These are phyloP conservation scores for Gnatocerus cornutus DNA, from an alignment of 2,888 invertebrate species.

Conservation along the genomic window DNA sequence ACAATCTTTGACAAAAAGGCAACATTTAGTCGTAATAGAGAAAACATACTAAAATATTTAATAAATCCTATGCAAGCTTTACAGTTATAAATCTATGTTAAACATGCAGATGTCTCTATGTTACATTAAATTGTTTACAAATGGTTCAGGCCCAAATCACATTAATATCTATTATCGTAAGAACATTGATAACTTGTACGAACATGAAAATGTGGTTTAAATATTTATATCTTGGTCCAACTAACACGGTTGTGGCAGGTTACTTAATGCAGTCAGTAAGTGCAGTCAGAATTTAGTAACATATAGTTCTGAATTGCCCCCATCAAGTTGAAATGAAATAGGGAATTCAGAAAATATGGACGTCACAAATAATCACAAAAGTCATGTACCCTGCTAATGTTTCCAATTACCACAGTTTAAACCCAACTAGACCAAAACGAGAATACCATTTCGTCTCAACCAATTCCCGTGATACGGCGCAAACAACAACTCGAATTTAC, in stretches of 20 bases:
- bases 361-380: slow-evolving; percentile 65
- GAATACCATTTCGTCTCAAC: slow-evolving; percentile 36
- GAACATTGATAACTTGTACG: slow-evolving; percentile 61
- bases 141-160: slow-evolving; percentile 67
- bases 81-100: slow-evolving; percentile 65
- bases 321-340: slow-evolving; percentile 40
- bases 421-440: slow-evolving; percentile 30
- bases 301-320: slow-evolving; percentile 63
- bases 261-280: slow-evolving; percentile 64
- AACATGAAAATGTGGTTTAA: slow-evolving; percentile 61
- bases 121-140: slow-evolving; percentile 66
- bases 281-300: slow-evolving; percentile 65
- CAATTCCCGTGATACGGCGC: slow-evolving; percentile 28
- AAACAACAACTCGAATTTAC: slow-evolving; percentile 21
- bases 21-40: slow-evolving; percentile 68
- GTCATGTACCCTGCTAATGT: slow-evolving; percentile 67
- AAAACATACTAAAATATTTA: slow-evolving; percentile 69
- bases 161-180: slow-evolving; percentile 61
- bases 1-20: slow-evolving; percentile 66
- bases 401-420: slow-evolving; percentile 56
- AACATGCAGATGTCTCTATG: slow-evolving; percentile 66
- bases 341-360: slow-evolving; percentile 63
- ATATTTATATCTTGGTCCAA: slow-evolving; percentile 65
- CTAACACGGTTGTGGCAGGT: slow-evolving; percentile 68
- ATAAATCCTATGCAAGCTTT: slow-evolving; percentile 69